Evolutionary conservation across 2,797 vertebrate species (phyloP), one percentile per base, ranked within the genome.

Genomic region (Manis pentadactyla): DNA sequence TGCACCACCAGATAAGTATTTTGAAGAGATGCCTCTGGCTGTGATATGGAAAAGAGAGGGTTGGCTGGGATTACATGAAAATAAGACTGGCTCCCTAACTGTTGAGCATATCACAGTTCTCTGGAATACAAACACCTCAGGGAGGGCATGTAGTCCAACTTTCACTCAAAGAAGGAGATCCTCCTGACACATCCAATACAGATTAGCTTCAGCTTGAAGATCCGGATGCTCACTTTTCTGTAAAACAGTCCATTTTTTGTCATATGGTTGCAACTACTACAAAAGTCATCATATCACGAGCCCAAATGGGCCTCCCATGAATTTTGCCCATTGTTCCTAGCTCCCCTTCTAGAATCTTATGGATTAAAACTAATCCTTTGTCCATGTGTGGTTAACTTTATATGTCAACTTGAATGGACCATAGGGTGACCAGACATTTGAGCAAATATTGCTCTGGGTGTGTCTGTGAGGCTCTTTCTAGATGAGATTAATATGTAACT

Each of bases 281-380:
- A 84, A 83, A 73, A 6, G 4, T 90, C 17, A 61, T 96, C 12
- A 17, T 49, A 75, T 69, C 63, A 49, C 29, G 13, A 53, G 8
- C 8, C 57, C 29, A 57, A 74, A 69, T 83, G 14, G n/a, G 25
- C 23, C 53, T 74, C 14, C 53, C 23, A 19, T 77, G 23, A 86
- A 18, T 37, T 90, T 69, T 90, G 4, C 2, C 27, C 14, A 55
- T 81, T 95, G 17, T 85, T 93, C 19, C n/a, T 46, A 61, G 25
- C 71, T 57, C 93, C 59, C 23, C n/a, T 0, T 66, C 34, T 79
- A n/a, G 49, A 89, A 78, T 53, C 46, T 74, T n/a, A 57, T 23
- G 83, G 42, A 89, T 55, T 73, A 68, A 96, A 75, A 94, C 2
- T 73, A 84, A 93, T 57, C 37, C 23, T 86, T 89, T 88, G 51